These are phyloP conservation scores for Scaeva pyrastri DNA, from an alignment of 2,888 invertebrate genomes.

Conservation along the genomic window DNA sequence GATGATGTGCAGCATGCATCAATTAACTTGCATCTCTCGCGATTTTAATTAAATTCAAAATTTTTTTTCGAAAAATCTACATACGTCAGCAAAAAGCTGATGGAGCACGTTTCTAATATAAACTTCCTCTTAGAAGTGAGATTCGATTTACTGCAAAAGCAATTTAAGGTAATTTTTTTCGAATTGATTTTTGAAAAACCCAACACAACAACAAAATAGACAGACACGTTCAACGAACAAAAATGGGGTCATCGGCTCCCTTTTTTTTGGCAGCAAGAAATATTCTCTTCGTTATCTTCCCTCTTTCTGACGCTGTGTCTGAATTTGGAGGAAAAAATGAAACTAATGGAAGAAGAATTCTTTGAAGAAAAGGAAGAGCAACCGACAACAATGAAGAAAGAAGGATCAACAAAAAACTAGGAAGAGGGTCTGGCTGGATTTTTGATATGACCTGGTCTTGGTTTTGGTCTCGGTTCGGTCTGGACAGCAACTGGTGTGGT, in stretches of 20 bases:
- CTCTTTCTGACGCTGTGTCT: constrained; percentile 9
- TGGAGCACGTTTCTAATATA: constrained; percentile 53
- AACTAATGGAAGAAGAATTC: neutral
- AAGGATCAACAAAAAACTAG: constrained; percentile 18
- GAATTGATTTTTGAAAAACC: neutral
- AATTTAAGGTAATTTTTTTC: no score
- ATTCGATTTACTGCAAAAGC: constrained; percentile 19
- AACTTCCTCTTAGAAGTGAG: constrained; percentile 54
- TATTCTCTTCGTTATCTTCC: constrained; percentile 49
- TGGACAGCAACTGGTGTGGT: constrained; percentile 43
- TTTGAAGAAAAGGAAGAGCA: neutral
- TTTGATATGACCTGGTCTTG: constrained; percentile 13
- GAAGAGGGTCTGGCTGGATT: constrained; percentile 14
- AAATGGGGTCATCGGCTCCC: constrained; percentile 32
- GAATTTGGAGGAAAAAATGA: constrained; percentile 14
- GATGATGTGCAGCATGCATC: constrained; percentile 51
- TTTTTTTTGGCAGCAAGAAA: neutral
- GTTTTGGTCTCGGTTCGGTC: no score
- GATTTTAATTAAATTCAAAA: constrained; percentile 12
- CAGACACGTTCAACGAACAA: constrained; percentile 30
- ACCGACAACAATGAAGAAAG: neutral
- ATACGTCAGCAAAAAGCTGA: constrained; percentile 52
- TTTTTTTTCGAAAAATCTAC: neutral
- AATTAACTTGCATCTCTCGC: constrained; percentile 11
- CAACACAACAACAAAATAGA: constrained; percentile 21